Conservation (phyloP, 2,888 invertebrate species). For the Penaeus monodon region DNA sequence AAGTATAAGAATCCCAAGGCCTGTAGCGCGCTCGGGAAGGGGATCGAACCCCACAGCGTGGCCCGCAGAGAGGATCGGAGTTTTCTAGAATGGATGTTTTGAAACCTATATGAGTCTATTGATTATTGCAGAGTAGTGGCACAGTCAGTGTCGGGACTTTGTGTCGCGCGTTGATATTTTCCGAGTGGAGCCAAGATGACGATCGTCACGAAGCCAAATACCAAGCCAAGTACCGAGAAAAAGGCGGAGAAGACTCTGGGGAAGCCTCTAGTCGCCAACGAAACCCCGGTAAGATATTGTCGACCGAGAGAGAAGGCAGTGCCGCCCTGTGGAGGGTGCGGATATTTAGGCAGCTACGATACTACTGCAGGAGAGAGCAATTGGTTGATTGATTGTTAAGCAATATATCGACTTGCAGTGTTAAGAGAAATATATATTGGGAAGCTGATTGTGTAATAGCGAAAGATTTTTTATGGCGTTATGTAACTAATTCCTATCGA, state of each 20-base stretch:
- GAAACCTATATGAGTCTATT: constrained; percentile 26
- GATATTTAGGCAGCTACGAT: too few relatives aligned
- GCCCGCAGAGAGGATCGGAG: too few relatives aligned
- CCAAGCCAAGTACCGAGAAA: constrained; percentile 79
- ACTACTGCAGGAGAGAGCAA: too few relatives aligned
- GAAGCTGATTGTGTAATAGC: too few relatives aligned
- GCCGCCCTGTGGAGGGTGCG: background rate
- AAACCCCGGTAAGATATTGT: constrained; percentile 65
- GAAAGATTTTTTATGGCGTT: too few relatives aligned
- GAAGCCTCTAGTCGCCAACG: constrained; percentile 76
- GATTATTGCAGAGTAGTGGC: constrained; percentile 29
- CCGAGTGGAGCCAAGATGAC: constrained; percentile 76
- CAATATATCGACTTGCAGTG: too few relatives aligned
- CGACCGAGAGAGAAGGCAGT: background rate
- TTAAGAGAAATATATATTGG: too few relatives aligned
- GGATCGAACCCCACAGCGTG: too few relatives aligned
- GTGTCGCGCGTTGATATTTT: background rate
- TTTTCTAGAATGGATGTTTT: background rate
- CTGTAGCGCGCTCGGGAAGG: too few relatives aligned
- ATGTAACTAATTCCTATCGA: too few relatives aligned
- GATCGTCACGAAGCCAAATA: constrained; percentile 80
- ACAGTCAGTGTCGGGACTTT: background rate
- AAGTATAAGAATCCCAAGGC: too few relatives aligned
- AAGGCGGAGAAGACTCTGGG: constrained; percentile 77
- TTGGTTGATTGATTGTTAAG: too few relatives aligned